Evolutionary conservation across 2,888 invertebrate genomes (phyloP), one percentile per base, ranked within the genome.

Genomic region (Acrobasis suavella): DNA sequence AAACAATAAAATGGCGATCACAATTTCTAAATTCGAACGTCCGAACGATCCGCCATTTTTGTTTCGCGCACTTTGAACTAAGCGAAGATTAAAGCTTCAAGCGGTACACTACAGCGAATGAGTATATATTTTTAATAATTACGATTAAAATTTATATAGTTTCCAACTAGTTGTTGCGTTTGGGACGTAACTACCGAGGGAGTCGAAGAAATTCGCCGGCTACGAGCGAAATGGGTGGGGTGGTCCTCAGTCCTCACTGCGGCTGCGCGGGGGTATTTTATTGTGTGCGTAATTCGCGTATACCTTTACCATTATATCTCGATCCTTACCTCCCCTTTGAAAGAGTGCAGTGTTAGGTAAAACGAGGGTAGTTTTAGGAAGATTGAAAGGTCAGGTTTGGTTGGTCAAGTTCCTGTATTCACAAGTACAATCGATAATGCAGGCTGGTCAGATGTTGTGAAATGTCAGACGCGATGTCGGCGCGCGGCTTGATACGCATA

Each of bases 391-490:
- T 82, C 86, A 65, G 16, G 38, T 22, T 73, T 69, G 0, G 38
- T 0, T 83, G 84, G 89, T 71, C 65, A 52, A 50, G 69, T 69
- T 75, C 74, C 76, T 78, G 80, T 86, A 82, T 86, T 85, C 78
- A 80, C 79, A 78, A 86, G 86, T 85, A 85, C 85, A 91, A 92
- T 92, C 91, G 87, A 92, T 92, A 92, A 89, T 85, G 86, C 87
- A 86, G 87, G 84, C 78, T 78, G 81, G 79, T 83, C 77, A 72
- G 79, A 83, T 80, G 80, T 73, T 76, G 80, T 87, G 86, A 87
- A 88, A 91, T 87, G 87, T 90, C 91, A 91, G 90, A 91, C 88
- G 74, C 75, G 81, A 74, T 83, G 90, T 77, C 82, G 86, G 80
- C 78, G 75, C 80, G 80, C 80, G 73, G 70, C 64, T 69, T 71